A percentile compares a stretch with the other conserved stretches of the same genome.
These are phyloP conservation scores for Corythoichthys intestinalis DNA, from an alignment of 2,113 vertebrate genomes.

Conservation along the genomic window DNA sequence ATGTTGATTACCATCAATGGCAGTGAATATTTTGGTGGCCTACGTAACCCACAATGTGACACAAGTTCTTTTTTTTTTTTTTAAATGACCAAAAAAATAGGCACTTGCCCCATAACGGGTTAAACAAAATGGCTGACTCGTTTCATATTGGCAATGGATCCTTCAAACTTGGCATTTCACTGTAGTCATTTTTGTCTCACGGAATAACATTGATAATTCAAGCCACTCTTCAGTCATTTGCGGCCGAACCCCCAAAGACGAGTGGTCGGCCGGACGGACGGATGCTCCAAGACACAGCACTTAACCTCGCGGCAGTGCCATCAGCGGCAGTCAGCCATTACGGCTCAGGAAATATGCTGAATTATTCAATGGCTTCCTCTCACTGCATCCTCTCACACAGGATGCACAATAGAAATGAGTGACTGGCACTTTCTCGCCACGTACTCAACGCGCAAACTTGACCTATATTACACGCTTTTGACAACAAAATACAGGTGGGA, in stretches of 20 bases:
- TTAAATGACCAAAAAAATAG: too few species aligned
- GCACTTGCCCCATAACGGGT: too few species aligned
- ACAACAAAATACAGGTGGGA: background rate
- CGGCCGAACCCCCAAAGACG: background rate
- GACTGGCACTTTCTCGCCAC: conserved; percentile 1
- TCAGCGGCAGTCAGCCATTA: conserved; percentile 50
- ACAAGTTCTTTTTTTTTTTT: too few species aligned
- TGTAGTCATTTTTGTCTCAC: background rate
- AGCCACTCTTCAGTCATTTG: background rate
- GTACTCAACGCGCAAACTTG: background rate
- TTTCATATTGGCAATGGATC: too few species aligned
- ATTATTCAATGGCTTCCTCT: conserved; percentile 68
- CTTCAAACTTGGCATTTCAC: background rate
- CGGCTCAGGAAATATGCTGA: conserved; percentile 68
- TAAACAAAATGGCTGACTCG: too few species aligned
- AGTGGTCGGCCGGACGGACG: background rate
- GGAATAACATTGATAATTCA: background rate
- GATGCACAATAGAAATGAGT: conserved; percentile 49
- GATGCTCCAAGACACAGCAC: conserved; percentile 36
- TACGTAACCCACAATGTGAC: too few species aligned
- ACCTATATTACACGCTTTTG: background rate
- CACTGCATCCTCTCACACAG: conserved; percentile 43
- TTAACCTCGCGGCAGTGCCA: conserved; percentile 52
- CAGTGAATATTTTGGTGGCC: too few species aligned
- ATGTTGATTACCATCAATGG: too few species aligned